phyloP scores from a whole-genome alignment of 1,140 invertebrate species.

The Leptinotarsa defecta region DNA sequence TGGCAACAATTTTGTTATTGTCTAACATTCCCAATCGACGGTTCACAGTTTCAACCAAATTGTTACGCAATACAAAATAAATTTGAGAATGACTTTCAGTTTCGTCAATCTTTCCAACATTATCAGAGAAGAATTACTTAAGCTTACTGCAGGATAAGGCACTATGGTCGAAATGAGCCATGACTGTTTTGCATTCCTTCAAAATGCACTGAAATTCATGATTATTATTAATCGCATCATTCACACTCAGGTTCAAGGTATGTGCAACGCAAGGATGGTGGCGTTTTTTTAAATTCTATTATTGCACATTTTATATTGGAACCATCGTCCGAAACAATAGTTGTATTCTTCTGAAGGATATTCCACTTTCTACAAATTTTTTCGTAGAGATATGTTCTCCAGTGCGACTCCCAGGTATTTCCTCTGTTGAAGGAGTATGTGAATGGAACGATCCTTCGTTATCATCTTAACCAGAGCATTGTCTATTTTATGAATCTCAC shows the following conservation, averaged over 20 bases:
- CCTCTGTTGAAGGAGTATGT: neutral
- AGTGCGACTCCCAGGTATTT: neutral
- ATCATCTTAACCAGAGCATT: neutral
- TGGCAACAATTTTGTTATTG: neutral
- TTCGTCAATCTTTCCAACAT: slow-evolving; percentile 47
- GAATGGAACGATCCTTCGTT: neutral
- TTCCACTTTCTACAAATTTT: neutral
- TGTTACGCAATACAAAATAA: neutral
- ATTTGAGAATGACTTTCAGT: slow-evolving; percentile 9
- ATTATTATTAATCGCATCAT: neutral
- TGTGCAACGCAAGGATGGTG: neutral
- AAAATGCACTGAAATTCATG: slow-evolving; percentile 9
- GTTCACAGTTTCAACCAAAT: neutral
- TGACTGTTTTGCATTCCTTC: slow-evolving; percentile 13
- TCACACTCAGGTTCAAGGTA: neutral
- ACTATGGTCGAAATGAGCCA: too few relatives aligned
- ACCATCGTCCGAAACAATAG: too few relatives aligned
- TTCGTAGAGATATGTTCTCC: neutral
- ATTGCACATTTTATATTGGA: too few relatives aligned
- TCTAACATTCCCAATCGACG: neutral
- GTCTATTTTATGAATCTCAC: neutral
- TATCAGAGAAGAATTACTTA: slow-evolving; percentile 31
- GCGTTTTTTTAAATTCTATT: neutral
- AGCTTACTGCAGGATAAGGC: slow-evolving; percentile 1
- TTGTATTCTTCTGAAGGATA: too few relatives aligned